Percentiles rank a stretch among this genome's conserved stretches.
Evolutionary conservation across 1,140 invertebrate genomes (phyloP).

Genomic region (Drosophila biarmipes): DNA sequence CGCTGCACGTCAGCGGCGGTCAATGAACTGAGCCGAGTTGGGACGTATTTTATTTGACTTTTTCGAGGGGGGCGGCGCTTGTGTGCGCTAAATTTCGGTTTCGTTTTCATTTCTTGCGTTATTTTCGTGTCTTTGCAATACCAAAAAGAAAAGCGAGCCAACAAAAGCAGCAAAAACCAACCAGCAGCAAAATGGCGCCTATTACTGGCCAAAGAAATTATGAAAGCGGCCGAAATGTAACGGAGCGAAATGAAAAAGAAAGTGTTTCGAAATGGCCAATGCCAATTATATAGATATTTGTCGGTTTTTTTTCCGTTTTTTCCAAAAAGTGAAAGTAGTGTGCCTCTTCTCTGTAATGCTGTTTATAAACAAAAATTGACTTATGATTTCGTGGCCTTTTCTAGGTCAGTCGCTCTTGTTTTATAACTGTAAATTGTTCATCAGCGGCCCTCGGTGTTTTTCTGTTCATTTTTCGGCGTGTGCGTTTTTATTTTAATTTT

Average conservation of each 20-base stretch:
- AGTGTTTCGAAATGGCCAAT: constrained; percentile 74
- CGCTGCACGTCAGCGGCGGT: constrained; percentile 65
- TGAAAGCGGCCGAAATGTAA: constrained; percentile 62
- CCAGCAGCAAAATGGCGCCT: constrained; percentile 71
- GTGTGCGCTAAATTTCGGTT: constrained; percentile 79
- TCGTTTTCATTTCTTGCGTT: constrained; percentile 83
- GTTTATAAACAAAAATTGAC: constrained; percentile 30
- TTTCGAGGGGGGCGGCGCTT: constrained; percentile 59
- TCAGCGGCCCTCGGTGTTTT: constrained; percentile 40
- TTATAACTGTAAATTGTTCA: constrained; percentile 73
- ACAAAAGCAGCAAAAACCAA: constrained; percentile 26
- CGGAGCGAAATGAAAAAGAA: constrained; percentile 63
- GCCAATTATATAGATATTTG: constrained; percentile 39
- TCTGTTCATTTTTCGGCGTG: constrained; percentile 12
- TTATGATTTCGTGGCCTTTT: constrained; percentile 56
- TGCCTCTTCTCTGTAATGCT: constrained; percentile 3
- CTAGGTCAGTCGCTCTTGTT: constrained; percentile 65
- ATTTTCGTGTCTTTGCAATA: constrained; percentile 81
- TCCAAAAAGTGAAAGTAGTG: constrained; percentile 67
- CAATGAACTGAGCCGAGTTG: constrained; percentile 72
- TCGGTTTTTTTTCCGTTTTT: neutral
- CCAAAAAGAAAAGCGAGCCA: constrained; percentile 23
- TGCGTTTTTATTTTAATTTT: constrained; percentile 71
- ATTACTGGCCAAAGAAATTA: constrained; percentile 77
- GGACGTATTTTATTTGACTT: constrained; percentile 37